Percentiles rank a stretch among this genome's conserved stretches.
These are phyloP conservation scores for Pelmatolapia mariae DNA, from an alignment of 2,113 vertebrate genomes.

Conservation along the genomic window DNA sequence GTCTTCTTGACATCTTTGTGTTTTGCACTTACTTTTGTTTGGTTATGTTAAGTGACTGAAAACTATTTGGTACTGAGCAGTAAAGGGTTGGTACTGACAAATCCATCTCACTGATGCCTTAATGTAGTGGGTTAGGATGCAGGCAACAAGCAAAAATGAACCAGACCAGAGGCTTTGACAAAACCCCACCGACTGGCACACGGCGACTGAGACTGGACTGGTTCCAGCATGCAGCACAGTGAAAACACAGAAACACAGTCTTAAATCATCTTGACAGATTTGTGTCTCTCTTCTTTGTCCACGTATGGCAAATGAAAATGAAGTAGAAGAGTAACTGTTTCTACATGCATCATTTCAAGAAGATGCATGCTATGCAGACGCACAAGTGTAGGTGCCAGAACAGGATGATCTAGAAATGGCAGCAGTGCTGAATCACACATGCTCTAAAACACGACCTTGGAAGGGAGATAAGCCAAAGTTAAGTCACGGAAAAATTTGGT, in stretches of 20 bases:
- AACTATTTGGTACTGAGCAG: not conserved
- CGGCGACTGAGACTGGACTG: not conserved
- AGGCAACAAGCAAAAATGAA: not conserved
- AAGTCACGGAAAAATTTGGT: not conserved
- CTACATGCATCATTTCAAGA: not conserved
- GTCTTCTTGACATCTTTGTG: not conserved
- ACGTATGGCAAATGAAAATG: not conserved
- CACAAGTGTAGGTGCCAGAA: not conserved
- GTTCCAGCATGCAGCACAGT: not conserved
- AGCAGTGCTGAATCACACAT: not conserved
- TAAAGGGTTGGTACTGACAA: not conserved
- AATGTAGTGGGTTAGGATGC: not conserved
- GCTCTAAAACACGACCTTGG: not conserved
- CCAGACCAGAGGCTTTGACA: not conserved
- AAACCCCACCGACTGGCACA: not conserved
- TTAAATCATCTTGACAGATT: not conserved
- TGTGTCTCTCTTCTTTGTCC: not conserved
- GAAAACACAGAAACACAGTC: not conserved
- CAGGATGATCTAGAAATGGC: not conserved
- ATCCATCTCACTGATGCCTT: not conserved
- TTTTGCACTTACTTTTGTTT: not conserved
- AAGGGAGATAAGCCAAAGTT: not conserved
- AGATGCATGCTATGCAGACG: not conserved
- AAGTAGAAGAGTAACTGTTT: not conserved
- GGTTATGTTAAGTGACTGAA: not conserved